Conservation (phyloP, 2,113 vertebrate genomes). For the Phodopus roborovskii region DNA sequence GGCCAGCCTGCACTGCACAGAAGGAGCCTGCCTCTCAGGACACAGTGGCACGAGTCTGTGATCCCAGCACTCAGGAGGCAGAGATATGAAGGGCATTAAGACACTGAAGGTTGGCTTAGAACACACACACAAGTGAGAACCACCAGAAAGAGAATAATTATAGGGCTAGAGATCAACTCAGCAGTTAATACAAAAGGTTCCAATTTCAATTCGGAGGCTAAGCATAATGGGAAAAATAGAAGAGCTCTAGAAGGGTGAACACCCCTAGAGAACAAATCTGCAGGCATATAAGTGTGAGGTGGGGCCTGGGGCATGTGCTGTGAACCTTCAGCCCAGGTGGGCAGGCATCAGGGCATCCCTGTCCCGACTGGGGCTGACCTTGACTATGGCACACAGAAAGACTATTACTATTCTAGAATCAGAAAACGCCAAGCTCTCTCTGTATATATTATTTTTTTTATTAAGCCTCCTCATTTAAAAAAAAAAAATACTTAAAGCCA, state of each 20-base stretch:
- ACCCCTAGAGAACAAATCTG: not conserved
- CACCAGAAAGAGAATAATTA: not conserved
- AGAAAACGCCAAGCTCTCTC: not conserved
- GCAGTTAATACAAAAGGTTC: no score
- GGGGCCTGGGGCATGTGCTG: no score
- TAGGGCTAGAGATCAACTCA: not conserved
- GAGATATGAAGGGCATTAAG: not conserved
- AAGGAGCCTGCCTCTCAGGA: not conserved
- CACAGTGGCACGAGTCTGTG: not conserved
- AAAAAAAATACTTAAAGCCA: conserved; percentile 13
- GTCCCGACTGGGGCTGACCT: fast-evolving
- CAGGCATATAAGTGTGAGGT: not conserved
- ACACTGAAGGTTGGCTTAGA: no score
- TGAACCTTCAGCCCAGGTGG: no score
- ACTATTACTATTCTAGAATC: not conserved
- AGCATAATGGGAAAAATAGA: not conserved
- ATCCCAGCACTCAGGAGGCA: not conserved
- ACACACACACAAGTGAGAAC: not conserved
- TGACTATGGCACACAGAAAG: not conserved
- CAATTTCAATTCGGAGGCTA: not conserved
- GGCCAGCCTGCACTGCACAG: not conserved
- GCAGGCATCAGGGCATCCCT: not conserved
- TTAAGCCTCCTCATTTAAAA: conserved; percentile 8
- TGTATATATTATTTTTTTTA: conserved; percentile 28
- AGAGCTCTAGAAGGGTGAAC: not conserved